phyloP scores from a whole-genome alignment of 2,113 vertebrate genomes.

The Erinaceus europaeus region DNA sequence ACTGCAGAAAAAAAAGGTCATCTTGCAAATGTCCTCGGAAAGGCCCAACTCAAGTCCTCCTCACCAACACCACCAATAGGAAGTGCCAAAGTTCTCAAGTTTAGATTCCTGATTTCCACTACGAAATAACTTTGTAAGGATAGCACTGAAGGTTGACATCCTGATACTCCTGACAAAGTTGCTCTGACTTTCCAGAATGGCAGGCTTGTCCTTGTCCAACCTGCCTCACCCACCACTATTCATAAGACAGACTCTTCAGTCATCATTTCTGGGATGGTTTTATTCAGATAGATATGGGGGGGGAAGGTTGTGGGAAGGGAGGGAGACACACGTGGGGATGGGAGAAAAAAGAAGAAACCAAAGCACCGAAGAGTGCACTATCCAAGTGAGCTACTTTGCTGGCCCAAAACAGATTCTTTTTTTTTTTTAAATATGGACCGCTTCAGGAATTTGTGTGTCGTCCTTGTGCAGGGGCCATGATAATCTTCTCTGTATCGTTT shows the following conservation, averaged over 20 bases:
- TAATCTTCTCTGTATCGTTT: too few species aligned
- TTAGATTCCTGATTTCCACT: neutral
- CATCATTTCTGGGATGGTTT: too few species aligned
- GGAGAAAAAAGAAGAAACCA: too few species aligned
- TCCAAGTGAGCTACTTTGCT: too few species aligned
- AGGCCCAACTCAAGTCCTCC: neutral
- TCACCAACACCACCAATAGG: neutral
- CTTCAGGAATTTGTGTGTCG: too few species aligned
- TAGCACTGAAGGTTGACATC: neutral
- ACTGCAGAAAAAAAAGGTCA: neutral
- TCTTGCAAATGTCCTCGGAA: neutral
- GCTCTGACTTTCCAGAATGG: neutral
- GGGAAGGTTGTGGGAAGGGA: too few species aligned
- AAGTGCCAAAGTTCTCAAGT: neutral
- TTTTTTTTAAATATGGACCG: too few species aligned
- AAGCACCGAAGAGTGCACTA: too few species aligned
- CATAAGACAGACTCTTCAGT: neutral
- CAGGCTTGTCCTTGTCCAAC: neutral
- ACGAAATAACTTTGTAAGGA: neutral
- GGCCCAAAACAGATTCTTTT: too few species aligned
- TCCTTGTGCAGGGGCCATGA: too few species aligned
- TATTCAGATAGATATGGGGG: too few species aligned
- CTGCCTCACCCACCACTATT: neutral
- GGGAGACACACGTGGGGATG: too few species aligned
- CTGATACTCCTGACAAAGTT: neutral